These are phyloP conservation scores for Epinotia ramella DNA, from an alignment of 2,888 invertebrate species.

Conservation along the genomic window DNA sequence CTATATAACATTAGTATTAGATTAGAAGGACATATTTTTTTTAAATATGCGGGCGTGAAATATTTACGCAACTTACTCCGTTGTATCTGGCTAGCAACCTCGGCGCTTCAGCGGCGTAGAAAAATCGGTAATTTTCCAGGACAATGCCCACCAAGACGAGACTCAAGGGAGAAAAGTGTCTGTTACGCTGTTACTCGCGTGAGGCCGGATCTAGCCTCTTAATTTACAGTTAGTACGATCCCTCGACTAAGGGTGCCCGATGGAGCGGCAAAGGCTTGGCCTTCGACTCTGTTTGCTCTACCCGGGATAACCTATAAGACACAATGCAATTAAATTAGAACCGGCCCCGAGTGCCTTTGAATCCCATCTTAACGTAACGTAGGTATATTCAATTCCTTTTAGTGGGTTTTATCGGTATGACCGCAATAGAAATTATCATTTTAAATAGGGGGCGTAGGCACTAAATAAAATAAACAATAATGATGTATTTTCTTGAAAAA, in stretches of 20 bases:
- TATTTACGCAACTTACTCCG: neutral
- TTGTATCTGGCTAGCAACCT: neutral
- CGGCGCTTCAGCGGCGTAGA: slow-evolving; percentile 8
- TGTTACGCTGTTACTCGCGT: slow-evolving; percentile 1
- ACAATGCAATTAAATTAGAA: slow-evolving; percentile 42
- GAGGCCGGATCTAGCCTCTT: slow-evolving; percentile 40
- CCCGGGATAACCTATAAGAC: slow-evolving; percentile 25
- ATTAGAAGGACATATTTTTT: neutral
- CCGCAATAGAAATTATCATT: slow-evolving; percentile 17
- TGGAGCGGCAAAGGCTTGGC: slow-evolving; percentile 47
- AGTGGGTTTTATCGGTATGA: slow-evolving; percentile 17
- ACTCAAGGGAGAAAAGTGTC: neutral
- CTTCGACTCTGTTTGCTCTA: slow-evolving; percentile 40
- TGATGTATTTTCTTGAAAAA: no score
- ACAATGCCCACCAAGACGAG: neutral
- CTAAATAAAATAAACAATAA: no score
- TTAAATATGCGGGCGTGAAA: neutral
- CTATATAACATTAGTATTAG: no score
- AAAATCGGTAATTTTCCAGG: slow-evolving; percentile 21
- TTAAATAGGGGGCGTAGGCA: neutral
- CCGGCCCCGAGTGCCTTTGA: slow-evolving; percentile 25
- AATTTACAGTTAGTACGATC: slow-evolving; percentile 42
- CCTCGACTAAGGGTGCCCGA: slow-evolving; percentile 47
- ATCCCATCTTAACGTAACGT: slow-evolving; percentile 32
- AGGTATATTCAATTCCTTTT: slow-evolving; percentile 36